Percentiles rank a stretch among this genome's conserved stretches.
Conservation (phyloP, 1,140 invertebrate species). For the Araneus ventricosus region DNA sequence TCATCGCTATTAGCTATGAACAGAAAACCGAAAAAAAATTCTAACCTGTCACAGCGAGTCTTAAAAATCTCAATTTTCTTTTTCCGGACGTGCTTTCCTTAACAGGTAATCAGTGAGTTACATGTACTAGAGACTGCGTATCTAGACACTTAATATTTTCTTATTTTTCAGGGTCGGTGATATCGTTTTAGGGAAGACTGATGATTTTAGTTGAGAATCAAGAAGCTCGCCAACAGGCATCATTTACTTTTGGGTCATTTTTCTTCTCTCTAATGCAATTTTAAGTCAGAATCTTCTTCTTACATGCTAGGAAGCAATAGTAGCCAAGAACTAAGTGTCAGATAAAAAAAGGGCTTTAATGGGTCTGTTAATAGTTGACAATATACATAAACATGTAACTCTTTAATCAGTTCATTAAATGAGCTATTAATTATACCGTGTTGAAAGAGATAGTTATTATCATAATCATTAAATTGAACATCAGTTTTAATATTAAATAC, state of each 20-base stretch:
- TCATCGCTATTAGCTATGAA: neutral
- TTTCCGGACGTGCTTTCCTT: neutral
- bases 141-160: conserved; percentile 11
- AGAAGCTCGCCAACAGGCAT: conserved; percentile 32
- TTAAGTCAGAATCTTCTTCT: neutral
- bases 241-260: conserved; percentile 8
- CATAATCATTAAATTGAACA: too few species aligned
- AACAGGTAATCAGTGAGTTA: neutral
- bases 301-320: neutral
- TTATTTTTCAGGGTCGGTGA: neutral
- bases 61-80: neutral
- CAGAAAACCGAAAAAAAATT: neutral
- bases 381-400: neutral
- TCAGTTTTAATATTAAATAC: too few species aligned
- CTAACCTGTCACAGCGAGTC: neutral
- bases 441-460: too few species aligned
- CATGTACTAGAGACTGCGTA: neutral
- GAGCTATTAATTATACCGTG: neutral
- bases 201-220: conserved; percentile 19
- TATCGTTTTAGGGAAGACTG: conserved; percentile 18
- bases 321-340: neutral
- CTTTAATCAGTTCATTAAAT: neutral
- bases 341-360: neutral
- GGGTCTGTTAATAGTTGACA: conserved; percentile 5
- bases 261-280: conserved; percentile 7